A percentile compares a stretch with the other conserved stretches of the same genome.
Evolutionary conservation across 2,113 vertebrate species (phyloP).

Genomic region (Mirounga angustirostris): DNA sequence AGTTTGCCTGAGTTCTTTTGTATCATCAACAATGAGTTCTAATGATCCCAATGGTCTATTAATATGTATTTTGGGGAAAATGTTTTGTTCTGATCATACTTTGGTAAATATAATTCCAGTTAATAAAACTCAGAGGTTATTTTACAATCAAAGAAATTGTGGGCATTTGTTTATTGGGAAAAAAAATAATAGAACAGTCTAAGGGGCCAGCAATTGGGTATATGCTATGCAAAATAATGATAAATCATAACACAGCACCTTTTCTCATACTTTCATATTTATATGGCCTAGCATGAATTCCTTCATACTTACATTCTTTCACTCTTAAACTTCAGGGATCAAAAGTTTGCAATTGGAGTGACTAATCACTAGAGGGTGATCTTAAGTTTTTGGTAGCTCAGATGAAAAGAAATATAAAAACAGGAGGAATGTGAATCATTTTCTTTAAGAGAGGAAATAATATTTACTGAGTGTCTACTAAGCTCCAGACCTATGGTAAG

Average conservation of each 20-base stretch:
- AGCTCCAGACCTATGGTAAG: not conserved
- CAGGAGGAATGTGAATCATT: not conserved
- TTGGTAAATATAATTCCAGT: not conserved
- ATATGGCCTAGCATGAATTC: not conserved
- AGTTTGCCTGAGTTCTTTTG: not conserved
- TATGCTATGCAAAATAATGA: not conserved
- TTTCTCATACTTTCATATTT: not conserved
- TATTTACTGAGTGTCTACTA: not conserved
- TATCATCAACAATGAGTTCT: not conserved
- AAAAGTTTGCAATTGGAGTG: slow-evolving; percentile 32
- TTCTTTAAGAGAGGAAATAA: not conserved
- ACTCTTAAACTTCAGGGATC: not conserved
- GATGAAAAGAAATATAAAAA: not conserved
- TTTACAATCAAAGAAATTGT: not conserved
- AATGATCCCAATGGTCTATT: not conserved
- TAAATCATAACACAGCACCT: not conserved
- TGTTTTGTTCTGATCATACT: not conserved
- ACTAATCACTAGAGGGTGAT: slow-evolving; percentile 55
- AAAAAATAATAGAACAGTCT: not conserved
- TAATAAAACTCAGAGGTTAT: not conserved
- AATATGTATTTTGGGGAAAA: not conserved
- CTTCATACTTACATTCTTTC: not conserved
- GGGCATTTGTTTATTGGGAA: not conserved
- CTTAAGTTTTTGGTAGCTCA: slow-evolving; percentile 22
- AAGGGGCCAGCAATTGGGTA: not conserved